A percentile compares a stretch with the other conserved stretches of the same genome.
Conservation (phyloP, 1,140 invertebrate genomes). For the Delia radicum region DNA sequence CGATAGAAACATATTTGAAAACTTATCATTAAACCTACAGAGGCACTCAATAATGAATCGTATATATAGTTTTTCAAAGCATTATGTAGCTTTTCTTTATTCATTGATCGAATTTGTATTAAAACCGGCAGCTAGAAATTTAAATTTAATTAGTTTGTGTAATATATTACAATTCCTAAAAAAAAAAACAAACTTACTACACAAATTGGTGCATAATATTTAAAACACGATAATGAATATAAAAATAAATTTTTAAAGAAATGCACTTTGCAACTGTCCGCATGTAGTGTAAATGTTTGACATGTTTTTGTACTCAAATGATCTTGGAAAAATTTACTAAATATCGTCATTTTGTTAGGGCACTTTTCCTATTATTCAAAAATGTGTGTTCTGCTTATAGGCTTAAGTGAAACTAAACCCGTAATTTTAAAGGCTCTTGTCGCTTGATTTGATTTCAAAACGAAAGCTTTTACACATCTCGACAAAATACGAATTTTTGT, state of each 20-base stretch:
- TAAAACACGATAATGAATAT: conserved; percentile 34
- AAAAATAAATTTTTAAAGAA: conserved; percentile 27
- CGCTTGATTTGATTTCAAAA: too few species aligned
- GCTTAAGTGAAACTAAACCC: conserved; percentile 9
- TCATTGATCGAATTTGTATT: neutral
- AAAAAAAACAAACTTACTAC: conserved; percentile 25
- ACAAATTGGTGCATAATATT: conserved; percentile 37
- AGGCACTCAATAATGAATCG: conserved; percentile 27
- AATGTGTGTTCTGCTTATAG: neutral
- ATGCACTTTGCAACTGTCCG: conserved; percentile 28
- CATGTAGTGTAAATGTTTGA: conserved; percentile 37
- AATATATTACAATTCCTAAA: neutral
- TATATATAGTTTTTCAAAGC: conserved; percentile 30
- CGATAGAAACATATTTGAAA: conserved; percentile 32
- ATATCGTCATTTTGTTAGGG: conserved; percentile 26
- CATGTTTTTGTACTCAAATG: conserved; percentile 18
- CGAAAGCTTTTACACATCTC: too few species aligned
- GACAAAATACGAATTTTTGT: too few species aligned
- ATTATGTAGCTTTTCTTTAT: neutral
- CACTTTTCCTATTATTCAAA: too few species aligned
- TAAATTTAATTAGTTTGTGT: neutral
- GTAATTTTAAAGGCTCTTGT: too few species aligned
- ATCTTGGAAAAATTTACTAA: conserved; percentile 36
- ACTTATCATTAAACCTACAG: neutral
- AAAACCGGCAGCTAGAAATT: conserved; percentile 18